Conservation (phyloP, 1,140 invertebrate genomes). For the Drosophila yakuba region DNA sequence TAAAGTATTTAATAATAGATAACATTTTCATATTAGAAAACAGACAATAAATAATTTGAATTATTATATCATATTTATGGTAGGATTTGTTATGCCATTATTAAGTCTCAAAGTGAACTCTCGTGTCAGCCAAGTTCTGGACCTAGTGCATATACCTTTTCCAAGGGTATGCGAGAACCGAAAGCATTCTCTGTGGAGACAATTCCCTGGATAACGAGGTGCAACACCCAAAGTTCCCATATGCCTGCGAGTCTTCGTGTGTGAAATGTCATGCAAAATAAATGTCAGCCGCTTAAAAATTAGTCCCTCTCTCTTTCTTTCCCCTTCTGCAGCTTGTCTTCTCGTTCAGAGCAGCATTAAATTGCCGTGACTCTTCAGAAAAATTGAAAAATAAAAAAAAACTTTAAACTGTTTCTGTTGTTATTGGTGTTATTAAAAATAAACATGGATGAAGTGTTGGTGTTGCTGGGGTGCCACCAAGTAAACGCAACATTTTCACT, state of each 20-base stretch:
- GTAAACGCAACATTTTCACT: conserved; percentile 64
- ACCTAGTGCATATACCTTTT: background rate
- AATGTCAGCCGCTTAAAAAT: conserved; percentile 65
- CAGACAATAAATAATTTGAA: too few relatives aligned
- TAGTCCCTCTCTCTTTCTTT: conserved; percentile 39
- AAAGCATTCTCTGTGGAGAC: conserved; percentile 27
- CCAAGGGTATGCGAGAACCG: background rate
- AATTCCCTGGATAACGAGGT: conserved; percentile 71
- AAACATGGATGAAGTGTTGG: conserved; percentile 46
- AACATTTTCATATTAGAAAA: too few relatives aligned
- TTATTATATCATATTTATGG: too few relatives aligned
- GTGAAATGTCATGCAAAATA: conserved; percentile 78
- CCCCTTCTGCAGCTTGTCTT: conserved; percentile 7
- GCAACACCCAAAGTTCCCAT: conserved; percentile 58
- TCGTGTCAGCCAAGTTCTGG: too few relatives aligned
- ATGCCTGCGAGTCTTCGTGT: conserved; percentile 35
- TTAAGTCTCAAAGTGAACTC: too few relatives aligned
- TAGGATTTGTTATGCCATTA: too few relatives aligned
- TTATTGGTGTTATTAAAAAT: conserved; percentile 65
- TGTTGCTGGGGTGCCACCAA: conserved; percentile 14
- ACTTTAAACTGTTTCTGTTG: conserved; percentile 32
- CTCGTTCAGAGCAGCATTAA: conserved; percentile 27
- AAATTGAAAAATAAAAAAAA: conserved; percentile 18
- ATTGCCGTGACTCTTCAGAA: conserved; percentile 63
- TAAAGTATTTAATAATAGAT: too few relatives aligned